Percentiles rank a stretch among this genome's conserved stretches.
These are phyloP conservation scores for Bombylius discolor DNA, from an alignment of 2,888 invertebrate genomes.

Conservation along the genomic window DNA sequence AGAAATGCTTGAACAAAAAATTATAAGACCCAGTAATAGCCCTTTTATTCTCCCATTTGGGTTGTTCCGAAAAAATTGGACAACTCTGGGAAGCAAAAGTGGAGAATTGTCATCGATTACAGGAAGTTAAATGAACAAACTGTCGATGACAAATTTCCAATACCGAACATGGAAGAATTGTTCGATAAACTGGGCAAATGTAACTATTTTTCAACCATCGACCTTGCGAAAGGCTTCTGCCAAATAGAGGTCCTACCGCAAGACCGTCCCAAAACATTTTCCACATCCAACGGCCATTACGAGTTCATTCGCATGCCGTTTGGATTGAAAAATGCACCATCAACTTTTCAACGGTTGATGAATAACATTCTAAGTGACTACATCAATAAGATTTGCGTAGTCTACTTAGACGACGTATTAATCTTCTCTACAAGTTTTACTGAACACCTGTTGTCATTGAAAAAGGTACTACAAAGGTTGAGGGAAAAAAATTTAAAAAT, in stretches of 20 bases:
- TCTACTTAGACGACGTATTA: conserved; percentile 23
- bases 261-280: conserved; percentile 22
- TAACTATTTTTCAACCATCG: conserved; percentile 17
- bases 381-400: conserved; percentile 11
- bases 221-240: conserved; percentile 19
- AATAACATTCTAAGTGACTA: conserved; percentile 18
- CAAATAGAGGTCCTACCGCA: conserved; percentile 18
- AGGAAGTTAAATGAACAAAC: conserved; percentile 1
- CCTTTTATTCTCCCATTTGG: conserved; percentile 1
- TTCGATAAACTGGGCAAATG: conserved; percentile 14
- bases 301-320: conserved; percentile 24
- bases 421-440: conserved; percentile 12
- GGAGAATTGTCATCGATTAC: conserved; percentile 10
- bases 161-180: conserved; percentile 5
- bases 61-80: neutral
- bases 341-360: conserved; percentile 26
- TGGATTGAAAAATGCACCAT: conserved; percentile 22
- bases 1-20: conserved; percentile 8
- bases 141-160: conserved; percentile 4
- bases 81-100: conserved; percentile 7
- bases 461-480: neutral
- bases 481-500: conserved; percentile 5
- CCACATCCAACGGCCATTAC: conserved; percentile 19
- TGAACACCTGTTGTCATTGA: conserved; percentile 1
- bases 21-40: conserved; percentile 16